Conservation (phyloP, 2,888 invertebrate genomes). For the Venusia cambrica region DNA sequence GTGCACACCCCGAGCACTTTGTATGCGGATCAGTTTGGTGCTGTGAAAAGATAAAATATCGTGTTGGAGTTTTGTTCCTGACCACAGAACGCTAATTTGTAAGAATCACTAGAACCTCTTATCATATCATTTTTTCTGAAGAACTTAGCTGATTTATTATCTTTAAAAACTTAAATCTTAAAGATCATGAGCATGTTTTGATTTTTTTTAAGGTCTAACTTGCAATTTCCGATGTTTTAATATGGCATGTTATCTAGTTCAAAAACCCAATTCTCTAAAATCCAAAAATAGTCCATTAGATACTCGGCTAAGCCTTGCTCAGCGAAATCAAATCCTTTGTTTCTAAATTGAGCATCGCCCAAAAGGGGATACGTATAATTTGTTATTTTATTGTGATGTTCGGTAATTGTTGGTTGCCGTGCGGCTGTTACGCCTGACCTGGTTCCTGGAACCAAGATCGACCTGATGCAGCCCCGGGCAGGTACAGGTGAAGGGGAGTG, state of each 20-base stretch:
- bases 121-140: too few relatives aligned
- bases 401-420: conserved; percentile 60
- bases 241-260: too few relatives aligned
- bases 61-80: conserved; percentile 2
- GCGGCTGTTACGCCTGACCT: conserved; percentile 58
- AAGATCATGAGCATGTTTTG: too few relatives aligned
- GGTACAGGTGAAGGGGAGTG: conserved; percentile 53
- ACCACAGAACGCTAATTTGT: too few relatives aligned
- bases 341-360: conserved; percentile 20
- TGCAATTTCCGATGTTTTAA: too few relatives aligned
- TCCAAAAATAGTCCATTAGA: too few relatives aligned
- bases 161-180: too few relatives aligned
- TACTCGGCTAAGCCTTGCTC: too few relatives aligned
- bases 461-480: conserved; percentile 46
- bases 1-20: conserved; percentile 59
- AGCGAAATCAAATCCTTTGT: conserved; percentile 10
- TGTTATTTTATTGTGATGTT: conserved; percentile 71
- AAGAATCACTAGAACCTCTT: too few relatives aligned
- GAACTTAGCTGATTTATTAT: too few relatives aligned
- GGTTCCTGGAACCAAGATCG: conserved; percentile 63
- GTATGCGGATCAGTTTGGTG: conserved; percentile 48
- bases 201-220: too few relatives aligned
- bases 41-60: conserved; percentile 25
- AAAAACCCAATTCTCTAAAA: too few relatives aligned
- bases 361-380: conserved; percentile 58